Conservation (phyloP, 2,888 invertebrate species). For the Aphrophora alni region DNA sequence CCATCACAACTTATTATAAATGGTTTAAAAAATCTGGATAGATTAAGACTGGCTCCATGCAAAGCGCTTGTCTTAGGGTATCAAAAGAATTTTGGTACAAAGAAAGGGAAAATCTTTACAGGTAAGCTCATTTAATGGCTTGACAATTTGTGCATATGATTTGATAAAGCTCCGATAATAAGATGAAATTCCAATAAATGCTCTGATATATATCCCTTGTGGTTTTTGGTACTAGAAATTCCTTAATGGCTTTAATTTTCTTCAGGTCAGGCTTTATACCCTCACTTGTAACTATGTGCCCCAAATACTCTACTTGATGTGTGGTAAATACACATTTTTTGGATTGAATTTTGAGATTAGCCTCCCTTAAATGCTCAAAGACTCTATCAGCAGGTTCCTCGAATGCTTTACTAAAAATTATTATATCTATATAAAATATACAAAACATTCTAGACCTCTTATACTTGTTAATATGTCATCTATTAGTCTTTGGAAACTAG, state of each 20-base stretch:
- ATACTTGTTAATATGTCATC: conserved; percentile 10
- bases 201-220: conserved; percentile 12
- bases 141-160: conserved; percentile 24
- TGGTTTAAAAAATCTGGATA: conserved; percentile 30
- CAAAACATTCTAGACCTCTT: not conserved
- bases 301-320: not conserved
- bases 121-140: conserved; percentile 25
- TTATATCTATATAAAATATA: conserved; percentile 29
- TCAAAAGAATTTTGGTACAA: conserved; percentile 38
- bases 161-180: conserved; percentile 24
- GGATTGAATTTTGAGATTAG: not conserved
- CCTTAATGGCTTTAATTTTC: not conserved
- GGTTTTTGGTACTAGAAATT: conserved; percentile 7
- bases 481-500: conserved; percentile 11
- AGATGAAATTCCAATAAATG: conserved; percentile 13
- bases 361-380: conserved; percentile 13
- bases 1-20: conserved; percentile 40
- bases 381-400: conserved; percentile 22
- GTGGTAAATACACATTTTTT: not conserved
- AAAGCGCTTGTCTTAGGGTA: conserved; percentile 34
- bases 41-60: conserved; percentile 18
- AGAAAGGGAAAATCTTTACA: conserved; percentile 31
- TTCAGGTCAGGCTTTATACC: not conserved
- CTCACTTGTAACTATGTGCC: not conserved
- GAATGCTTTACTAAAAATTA: not conserved